Evolutionary conservation across 2,113 vertebrate genomes (phyloP).

Genomic region (Phalacrocorax pelagicus): DNA sequence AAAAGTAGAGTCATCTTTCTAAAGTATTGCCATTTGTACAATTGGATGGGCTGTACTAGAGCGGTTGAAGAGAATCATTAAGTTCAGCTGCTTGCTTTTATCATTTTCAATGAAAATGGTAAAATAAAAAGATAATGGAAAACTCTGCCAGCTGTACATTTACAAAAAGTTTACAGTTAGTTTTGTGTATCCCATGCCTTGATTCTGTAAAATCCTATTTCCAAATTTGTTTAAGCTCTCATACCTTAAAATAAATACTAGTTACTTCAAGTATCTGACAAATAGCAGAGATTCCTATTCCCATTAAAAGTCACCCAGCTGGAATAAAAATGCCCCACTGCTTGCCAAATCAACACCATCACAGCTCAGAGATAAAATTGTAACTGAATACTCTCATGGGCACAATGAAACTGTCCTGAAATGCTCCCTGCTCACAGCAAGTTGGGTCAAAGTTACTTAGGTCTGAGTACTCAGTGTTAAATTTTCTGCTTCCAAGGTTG

Average conservation of each 20-base stretch:
- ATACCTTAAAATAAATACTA: background rate
- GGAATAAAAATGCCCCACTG: background rate
- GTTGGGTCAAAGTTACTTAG: background rate
- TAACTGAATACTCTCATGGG: background rate
- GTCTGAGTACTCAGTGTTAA: background rate
- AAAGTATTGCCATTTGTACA: background rate
- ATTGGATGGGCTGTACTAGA: background rate
- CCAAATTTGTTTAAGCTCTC: background rate
- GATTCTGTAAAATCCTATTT: background rate
- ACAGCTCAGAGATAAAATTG: slow-evolving; percentile 22
- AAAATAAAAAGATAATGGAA: background rate
- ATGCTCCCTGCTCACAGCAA: background rate
- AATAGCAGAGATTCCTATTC: background rate
- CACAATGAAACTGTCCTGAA: slow-evolving; percentile 28
- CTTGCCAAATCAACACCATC: slow-evolving; percentile 7
- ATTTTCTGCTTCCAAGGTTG: background rate
- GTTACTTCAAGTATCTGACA: background rate
- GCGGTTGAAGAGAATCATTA: background rate
- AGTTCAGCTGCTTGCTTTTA: background rate
- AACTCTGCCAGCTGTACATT: background rate
- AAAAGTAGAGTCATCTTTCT: background rate
- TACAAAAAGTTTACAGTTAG: background rate
- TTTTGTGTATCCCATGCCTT: background rate
- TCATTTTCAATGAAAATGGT: background rate
- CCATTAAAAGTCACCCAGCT: background rate